phyloP scores from a whole-genome alignment of 2,888 invertebrate genomes.

The Xylota segnis region DNA sequence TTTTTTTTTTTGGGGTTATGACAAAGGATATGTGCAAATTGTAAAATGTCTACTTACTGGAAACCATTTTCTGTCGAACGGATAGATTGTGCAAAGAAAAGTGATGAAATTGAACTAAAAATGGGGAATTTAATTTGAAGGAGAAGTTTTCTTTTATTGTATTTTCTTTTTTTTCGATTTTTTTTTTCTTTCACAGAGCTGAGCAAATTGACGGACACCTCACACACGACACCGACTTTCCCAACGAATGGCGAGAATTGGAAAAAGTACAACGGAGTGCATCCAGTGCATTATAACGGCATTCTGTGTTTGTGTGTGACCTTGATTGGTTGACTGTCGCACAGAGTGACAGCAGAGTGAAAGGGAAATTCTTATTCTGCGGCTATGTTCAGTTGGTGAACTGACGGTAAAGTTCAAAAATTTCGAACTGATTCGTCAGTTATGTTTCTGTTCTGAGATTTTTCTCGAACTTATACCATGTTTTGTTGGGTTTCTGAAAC shows the following conservation, averaged over 20 bases:
- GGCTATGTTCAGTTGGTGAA: conserved; percentile 45
- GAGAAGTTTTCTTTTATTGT: conserved; percentile 2
- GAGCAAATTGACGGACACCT: conserved; percentile 57
- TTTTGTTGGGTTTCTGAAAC: too few species aligned
- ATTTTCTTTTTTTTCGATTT: conserved; percentile 6
- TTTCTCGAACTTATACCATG: too few species aligned
- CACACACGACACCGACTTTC: conserved; percentile 53
- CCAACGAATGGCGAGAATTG: conserved; percentile 42
- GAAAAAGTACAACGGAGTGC: conserved; percentile 63
- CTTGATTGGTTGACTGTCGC: conserved; percentile 56
- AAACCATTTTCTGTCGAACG: conserved; percentile 58
- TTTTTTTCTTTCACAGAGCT: conserved; percentile 26
- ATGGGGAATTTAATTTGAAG: neutral
- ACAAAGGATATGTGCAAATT: conserved; percentile 22
- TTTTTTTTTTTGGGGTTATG: conserved; percentile 36
- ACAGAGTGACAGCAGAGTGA: conserved; percentile 44
- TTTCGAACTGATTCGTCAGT: too few species aligned
- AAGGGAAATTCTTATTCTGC: conserved; percentile 48
- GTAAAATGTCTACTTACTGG: conserved; percentile 59
- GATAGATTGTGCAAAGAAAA: conserved; percentile 15
- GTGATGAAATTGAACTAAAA: conserved; percentile 17
- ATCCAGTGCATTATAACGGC: conserved; percentile 73
- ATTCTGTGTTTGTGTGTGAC: conserved; percentile 67
- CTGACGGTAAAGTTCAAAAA: too few species aligned
- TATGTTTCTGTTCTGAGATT: too few species aligned